Conservation (phyloP, 2,888 invertebrate genomes). For the Matsumyia berberina region DNA sequence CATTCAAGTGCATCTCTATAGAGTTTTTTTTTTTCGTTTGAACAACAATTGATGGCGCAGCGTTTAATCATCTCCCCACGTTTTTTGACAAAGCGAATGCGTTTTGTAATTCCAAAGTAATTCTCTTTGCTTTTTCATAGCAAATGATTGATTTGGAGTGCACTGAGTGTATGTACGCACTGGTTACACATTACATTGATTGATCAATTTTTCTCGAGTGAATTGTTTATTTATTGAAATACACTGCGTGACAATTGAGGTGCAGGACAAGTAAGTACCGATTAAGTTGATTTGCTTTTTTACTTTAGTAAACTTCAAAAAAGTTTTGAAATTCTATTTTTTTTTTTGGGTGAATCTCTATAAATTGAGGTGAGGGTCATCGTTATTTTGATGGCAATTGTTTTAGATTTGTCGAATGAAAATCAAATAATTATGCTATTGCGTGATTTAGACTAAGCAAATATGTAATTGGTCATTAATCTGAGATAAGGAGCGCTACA, state of each 20-base stretch:
- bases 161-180: neutral
- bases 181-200: slow-evolving; percentile 45
- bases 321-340: slow-evolving; percentile 6
- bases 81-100: neutral
- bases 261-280: slow-evolving; percentile 5
- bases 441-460: neutral
- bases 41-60: slow-evolving; percentile 1
- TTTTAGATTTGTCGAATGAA: slow-evolving; percentile 3
- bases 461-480: neutral
- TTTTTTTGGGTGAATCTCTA: neutral
- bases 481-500: too few relatives aligned
- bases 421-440: neutral
- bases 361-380: neutral
- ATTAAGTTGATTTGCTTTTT: slow-evolving; percentile 5
- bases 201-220: slow-evolving; percentile 6
- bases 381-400: too few relatives aligned
- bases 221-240: slow-evolving; percentile 26
- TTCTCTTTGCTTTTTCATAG: slow-evolving; percentile 7
- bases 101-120: slow-evolving; percentile 20
- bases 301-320: slow-evolving; percentile 2
- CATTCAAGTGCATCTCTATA: slow-evolving; percentile 25
- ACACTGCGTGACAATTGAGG: slow-evolving; percentile 1
- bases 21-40: neutral
- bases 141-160: slow-evolving; percentile 24
- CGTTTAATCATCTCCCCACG: neutral